Conservation (phyloP, 2,797 vertebrate species). For the Sparidentex hasta region DNA sequence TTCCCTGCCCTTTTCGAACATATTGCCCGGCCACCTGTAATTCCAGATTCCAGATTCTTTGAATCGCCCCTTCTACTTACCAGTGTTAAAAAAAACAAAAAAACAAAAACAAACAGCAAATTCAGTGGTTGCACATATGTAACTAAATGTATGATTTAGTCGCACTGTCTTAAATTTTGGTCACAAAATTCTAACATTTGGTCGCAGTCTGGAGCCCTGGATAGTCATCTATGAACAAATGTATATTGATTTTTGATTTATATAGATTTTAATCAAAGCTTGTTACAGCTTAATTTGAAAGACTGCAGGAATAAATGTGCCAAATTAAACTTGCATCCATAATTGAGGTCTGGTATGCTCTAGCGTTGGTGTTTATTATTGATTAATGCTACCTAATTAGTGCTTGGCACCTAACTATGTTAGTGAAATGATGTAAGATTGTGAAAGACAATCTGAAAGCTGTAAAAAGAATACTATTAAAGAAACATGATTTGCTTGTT, state of each 20-base stretch:
- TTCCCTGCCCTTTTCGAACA: too few relatives aligned
- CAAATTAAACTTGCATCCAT: conserved; percentile 50
- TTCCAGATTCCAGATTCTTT: too few relatives aligned
- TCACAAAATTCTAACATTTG: too few relatives aligned
- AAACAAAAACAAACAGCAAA: too few relatives aligned
- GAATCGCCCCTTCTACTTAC: too few relatives aligned
- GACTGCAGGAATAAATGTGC: conserved; percentile 40
- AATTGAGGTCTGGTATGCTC: conserved; percentile 37
- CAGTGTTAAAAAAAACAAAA: too few relatives aligned
- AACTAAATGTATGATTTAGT: too few relatives aligned
- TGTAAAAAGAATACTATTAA: conserved; percentile 54
- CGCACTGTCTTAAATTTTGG: too few relatives aligned
- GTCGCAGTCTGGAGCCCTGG: too few relatives aligned
- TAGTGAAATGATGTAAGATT: conserved; percentile 72
- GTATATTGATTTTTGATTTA: conserved; percentile 3
- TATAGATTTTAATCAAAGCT: conserved; percentile 26
- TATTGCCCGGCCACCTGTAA: too few relatives aligned
- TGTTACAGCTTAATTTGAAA: conserved; percentile 37
- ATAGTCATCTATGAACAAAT: conserved; percentile 1
- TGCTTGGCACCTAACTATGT: conserved; percentile 45
- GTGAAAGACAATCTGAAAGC: conserved; percentile 69
- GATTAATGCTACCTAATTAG: conserved; percentile 75
- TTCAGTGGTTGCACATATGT: too few relatives aligned
- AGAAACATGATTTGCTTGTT: conserved; percentile 59
- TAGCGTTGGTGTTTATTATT: conserved; percentile 66